Percentiles rank a stretch among this genome's conserved stretches.
Evolutionary conservation across 2,888 invertebrate species (phyloP).

Genomic region (Lycaena phlaeas): DNA sequence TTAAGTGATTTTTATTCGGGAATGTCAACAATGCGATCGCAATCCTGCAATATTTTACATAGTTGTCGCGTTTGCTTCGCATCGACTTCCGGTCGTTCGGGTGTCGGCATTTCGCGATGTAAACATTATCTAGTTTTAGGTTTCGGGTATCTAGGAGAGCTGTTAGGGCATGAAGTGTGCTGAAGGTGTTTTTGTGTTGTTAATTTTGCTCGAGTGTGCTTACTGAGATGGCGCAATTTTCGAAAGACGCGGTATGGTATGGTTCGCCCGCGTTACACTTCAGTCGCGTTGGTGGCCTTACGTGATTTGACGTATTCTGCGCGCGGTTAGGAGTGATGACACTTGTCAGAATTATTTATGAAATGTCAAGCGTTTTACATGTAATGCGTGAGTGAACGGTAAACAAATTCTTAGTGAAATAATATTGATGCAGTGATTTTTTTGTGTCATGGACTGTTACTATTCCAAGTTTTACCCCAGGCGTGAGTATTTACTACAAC

Average conservation of each 20-base stretch:
- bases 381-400: slow-evolving; percentile 63
- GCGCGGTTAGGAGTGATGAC: slow-evolving; percentile 71
- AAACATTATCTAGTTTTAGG: slow-evolving; percentile 70
- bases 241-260: slow-evolving; percentile 74
- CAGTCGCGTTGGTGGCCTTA: slow-evolving; percentile 74
- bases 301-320: slow-evolving; percentile 73
- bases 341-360: slow-evolving; percentile 69
- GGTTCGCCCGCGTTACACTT: slow-evolving; percentile 72
- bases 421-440: slow-evolving; percentile 55
- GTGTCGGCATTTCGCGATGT: slow-evolving; percentile 72
- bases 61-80: slow-evolving; percentile 82
- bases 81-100: slow-evolving; percentile 71
- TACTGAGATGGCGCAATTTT: slow-evolving; percentile 74
- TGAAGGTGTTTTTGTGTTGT: slow-evolving; percentile 70
- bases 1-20: slow-evolving; percentile 77
- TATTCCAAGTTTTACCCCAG: slow-evolving; percentile 70
- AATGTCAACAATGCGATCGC: slow-evolving; percentile 83
- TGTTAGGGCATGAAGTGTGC: slow-evolving; percentile 66
- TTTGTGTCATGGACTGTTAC: slow-evolving; percentile 70
- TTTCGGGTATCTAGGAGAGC: slow-evolving; percentile 55
- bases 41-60: slow-evolving; percentile 85
- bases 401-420: slow-evolving; percentile 66
- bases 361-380: slow-evolving; percentile 68
- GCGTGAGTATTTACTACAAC: slow-evolving; percentile 63
- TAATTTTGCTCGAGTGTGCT: slow-evolving; percentile 70